A percentile compares a stretch with the other conserved stretches of the same genome.
Conservation (phyloP, 1,140 invertebrate species). For the Notospermus geniculatus region DNA sequence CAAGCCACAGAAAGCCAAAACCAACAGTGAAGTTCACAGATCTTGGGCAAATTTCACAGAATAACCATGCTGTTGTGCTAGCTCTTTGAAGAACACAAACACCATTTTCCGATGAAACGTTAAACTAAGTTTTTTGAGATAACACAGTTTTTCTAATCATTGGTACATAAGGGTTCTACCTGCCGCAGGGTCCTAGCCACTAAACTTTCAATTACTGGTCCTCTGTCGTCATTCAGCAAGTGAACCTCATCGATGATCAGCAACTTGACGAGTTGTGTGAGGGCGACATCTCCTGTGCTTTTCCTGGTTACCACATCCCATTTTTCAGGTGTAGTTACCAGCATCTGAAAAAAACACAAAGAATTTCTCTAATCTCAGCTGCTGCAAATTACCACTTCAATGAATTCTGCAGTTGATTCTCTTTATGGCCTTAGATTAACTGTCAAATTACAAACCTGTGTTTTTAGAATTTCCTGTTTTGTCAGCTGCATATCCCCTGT, state of each 20-base stretch:
- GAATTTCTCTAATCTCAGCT: too few relatives aligned
- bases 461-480: slow-evolving; percentile 89
- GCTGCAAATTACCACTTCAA: too few relatives aligned
- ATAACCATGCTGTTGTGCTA: too few relatives aligned
- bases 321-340: slow-evolving; percentile 98
- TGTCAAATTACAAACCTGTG: slow-evolving; percentile 68
- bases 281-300: slow-evolving; percentile 83
- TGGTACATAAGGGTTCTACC: slow-evolving; percentile 50
- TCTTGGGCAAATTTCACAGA: too few relatives aligned
- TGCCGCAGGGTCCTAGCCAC: slow-evolving; percentile 93
- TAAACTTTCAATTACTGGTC: slow-evolving; percentile 95
- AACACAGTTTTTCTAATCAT: too few relatives aligned
- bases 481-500: slow-evolving; percentile 98
- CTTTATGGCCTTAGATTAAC: too few relatives aligned
- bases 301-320: slow-evolving; percentile 99
- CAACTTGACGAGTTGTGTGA: slow-evolving; percentile 87
- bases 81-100: too few relatives aligned
- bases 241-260: slow-evolving; percentile 99
- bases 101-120: too few relatives aligned
- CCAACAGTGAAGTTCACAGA: slow-evolving; percentile 9
- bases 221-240: slow-evolving; percentile 93
- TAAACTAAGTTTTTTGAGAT: too few relatives aligned
- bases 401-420: too few relatives aligned
- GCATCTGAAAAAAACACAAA: slow-evolving; percentile 63
- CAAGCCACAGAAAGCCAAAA: too few relatives aligned